Percentiles rank a stretch among this genome's conserved stretches.
phyloP scores from a whole-genome alignment of 2,888 invertebrate genomes.

The Apodemia duryi region DNA sequence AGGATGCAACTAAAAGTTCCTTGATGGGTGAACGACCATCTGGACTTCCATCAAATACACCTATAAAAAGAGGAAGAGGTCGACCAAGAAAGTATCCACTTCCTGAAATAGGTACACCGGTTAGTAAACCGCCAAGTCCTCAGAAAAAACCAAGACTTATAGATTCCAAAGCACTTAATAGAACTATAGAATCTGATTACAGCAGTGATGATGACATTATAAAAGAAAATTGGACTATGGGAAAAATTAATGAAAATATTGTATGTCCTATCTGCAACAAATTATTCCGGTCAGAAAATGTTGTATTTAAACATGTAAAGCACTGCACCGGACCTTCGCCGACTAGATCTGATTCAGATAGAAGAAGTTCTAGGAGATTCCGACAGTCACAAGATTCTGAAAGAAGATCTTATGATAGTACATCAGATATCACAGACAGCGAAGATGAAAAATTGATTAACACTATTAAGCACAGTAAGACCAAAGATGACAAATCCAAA shows the following conservation, averaged over 20 bases:
- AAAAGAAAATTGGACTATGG: conserved; percentile 73
- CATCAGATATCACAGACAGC: conserved; percentile 48
- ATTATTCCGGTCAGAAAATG: conserved; percentile 71
- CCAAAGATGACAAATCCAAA: conserved; percentile 46
- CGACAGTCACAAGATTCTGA: conserved; percentile 54
- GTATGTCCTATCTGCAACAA: conserved; percentile 73
- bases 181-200: conserved; percentile 47
- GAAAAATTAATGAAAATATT: conserved; percentile 75
- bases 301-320: conserved; percentile 74
- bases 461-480: conserved; percentile 27
- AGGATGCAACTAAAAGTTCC: conserved; percentile 46
- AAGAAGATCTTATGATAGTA: conserved; percentile 45
- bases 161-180: conserved; percentile 46
- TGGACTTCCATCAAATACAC: conserved; percentile 46
- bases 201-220: conserved; percentile 49
- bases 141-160: conserved; percentile 60
- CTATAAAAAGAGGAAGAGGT: conserved; percentile 65
- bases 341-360: conserved; percentile 63
- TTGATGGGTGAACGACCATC: conserved; percentile 34
- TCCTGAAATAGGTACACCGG: conserved; percentile 44
- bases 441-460: conserved; percentile 44
- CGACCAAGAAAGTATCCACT: conserved; percentile 68
- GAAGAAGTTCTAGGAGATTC: conserved; percentile 48
- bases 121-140: conserved; percentile 47
- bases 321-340: conserved; percentile 73